Conservation (phyloP, 1,140 invertebrate genomes). For the Drosophila ironensis region DNA sequence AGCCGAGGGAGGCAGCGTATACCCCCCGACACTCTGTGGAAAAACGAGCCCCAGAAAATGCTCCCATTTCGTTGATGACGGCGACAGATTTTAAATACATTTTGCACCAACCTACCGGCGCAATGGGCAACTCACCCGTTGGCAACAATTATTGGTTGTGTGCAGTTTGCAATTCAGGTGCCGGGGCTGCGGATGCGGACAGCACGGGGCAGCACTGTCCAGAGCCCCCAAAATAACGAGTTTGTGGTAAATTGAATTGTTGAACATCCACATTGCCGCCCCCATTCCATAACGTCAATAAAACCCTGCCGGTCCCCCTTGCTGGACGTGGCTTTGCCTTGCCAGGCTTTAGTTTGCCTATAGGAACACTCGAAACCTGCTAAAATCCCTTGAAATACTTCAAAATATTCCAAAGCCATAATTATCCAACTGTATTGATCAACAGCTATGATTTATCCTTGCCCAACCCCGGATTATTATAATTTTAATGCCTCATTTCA, state of each 20-base stretch:
- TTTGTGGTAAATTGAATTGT: constrained; percentile 62
- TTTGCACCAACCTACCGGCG: constrained; percentile 37
- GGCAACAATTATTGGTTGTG: constrained; percentile 55
- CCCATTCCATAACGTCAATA: constrained; percentile 21
- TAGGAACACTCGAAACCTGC: too few species aligned
- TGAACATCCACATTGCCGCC: constrained; percentile 29
- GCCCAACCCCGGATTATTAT: too few species aligned
- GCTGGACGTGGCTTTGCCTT: too few species aligned
- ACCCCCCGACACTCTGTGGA: not conserved
- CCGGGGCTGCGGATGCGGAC: not conserved
- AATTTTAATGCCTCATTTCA: too few species aligned
- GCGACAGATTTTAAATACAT: constrained; percentile 56
- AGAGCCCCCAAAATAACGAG: constrained; percentile 47
- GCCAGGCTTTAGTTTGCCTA: too few species aligned
- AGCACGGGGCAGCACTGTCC: not conserved
- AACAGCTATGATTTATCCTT: too few species aligned
- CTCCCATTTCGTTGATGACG: constrained; percentile 45
- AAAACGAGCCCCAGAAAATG: constrained; percentile 35
- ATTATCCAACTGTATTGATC: too few species aligned
- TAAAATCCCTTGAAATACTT: too few species aligned
- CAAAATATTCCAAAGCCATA: too few species aligned
- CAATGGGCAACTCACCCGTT: constrained; percentile 23
- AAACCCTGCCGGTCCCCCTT: too few species aligned
- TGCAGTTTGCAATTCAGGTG: constrained; percentile 26
- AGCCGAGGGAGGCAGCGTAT: not conserved